These are phyloP conservation scores for Muscicapa adusta DNA, from an alignment of 2,113 vertebrate genomes.

Conservation along the genomic window DNA sequence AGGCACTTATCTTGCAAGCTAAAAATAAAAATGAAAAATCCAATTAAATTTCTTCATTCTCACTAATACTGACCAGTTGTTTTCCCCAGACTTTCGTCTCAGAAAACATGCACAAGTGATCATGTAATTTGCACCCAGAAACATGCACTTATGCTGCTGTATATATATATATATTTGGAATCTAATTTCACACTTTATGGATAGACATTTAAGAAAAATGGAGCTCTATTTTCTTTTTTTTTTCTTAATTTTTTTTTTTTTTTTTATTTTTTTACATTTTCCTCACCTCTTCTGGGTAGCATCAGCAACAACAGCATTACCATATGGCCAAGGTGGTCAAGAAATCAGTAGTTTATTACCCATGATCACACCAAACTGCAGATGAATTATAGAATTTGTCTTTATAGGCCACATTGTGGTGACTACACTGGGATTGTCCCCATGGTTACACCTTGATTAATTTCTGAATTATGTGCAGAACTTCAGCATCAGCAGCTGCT, in stretches of 20 bases:
- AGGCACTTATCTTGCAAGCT: conserved; percentile 18
- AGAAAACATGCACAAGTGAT: neutral
- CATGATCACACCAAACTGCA: neutral
- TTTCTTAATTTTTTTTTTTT: neutral
- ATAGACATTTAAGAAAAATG: neutral
- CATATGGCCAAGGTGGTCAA: neutral
- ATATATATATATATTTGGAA: neutral
- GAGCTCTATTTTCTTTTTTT: neutral
- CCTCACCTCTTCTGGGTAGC: neutral
- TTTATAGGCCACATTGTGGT: neutral
- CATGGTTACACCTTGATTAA: conserved; percentile 36
- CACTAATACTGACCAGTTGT: neutral
- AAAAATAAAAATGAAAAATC: conserved; percentile 19
- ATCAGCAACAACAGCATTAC: neutral
- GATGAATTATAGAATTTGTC: neutral
- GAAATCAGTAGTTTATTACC: neutral
- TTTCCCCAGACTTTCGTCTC: neutral
- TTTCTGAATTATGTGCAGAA: neutral
- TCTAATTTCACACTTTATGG: neutral
- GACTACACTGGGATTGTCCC: neutral
- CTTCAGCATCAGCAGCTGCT: neutral
- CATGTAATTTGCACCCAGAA: neutral
- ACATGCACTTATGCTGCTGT: neutral
- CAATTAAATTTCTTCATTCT: neutral
- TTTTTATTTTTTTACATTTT: neutral